Conservation (phyloP, 1,140 invertebrate genomes). For the Archegozetes longisetosus region DNA sequence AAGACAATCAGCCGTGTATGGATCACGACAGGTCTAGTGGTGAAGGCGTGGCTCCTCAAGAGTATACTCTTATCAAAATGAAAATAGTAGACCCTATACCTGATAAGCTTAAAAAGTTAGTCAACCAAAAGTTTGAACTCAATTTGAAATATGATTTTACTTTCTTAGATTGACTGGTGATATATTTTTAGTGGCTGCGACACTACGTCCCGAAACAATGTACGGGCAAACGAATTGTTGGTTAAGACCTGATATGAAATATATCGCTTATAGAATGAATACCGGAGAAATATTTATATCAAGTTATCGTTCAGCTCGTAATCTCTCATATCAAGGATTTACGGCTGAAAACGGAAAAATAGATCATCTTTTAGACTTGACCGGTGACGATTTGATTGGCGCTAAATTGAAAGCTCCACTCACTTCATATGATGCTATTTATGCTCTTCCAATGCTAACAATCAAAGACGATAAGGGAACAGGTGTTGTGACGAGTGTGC, state of each 20-base stretch:
- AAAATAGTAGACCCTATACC: slow-evolving; percentile 58
- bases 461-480: slow-evolving; percentile 97
- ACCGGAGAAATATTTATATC: slow-evolving; percentile 65
- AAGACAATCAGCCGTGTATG: slow-evolving; percentile 98
- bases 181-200: slow-evolving; percentile 87
- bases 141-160: no score
- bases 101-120: slow-evolving; percentile 28
- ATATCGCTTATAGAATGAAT: slow-evolving; percentile 55
- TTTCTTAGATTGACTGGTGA: slow-evolving; percentile 38
- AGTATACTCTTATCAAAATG: slow-evolving; percentile 96
- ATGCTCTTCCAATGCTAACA: slow-evolving; percentile 90
- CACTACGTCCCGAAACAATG: slow-evolving; percentile 96
- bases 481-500: slow-evolving; percentile 93
- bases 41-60: slow-evolving; percentile 93
- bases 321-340: slow-evolving; percentile 93
- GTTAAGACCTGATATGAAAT: slow-evolving; percentile 85
- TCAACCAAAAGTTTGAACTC: no score
- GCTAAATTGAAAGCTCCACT: slow-evolving; percentile 63
- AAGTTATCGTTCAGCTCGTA: slow-evolving; percentile 67
- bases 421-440: slow-evolving; percentile 61
- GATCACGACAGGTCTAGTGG: slow-evolving; percentile 91
- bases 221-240: slow-evolving; percentile 99
- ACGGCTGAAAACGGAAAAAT: slow-evolving; percentile 62
- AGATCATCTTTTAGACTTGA: slow-evolving; percentile 46
- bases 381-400: slow-evolving; percentile 57